Evolutionary conservation across 2,113 vertebrate genomes (phyloP).

Genomic region (Bambusicola thoracicus): DNA sequence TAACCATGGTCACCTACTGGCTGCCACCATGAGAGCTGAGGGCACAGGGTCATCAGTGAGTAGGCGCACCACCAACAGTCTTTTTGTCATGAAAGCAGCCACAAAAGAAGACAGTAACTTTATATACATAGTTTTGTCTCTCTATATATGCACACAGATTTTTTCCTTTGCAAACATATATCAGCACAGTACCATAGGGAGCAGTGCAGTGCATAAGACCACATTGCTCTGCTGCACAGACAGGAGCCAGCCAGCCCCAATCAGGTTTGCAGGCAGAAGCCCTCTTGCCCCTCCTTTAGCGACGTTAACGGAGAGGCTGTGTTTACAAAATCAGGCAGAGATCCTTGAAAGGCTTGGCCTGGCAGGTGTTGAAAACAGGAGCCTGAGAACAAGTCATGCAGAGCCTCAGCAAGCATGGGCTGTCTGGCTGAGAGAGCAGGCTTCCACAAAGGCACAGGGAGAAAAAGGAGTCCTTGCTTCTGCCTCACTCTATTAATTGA

Average conservation of each 20-base stretch:
- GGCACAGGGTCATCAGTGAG: background rate
- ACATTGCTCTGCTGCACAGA: background rate
- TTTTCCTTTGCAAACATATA: background rate
- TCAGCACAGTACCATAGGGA: background rate
- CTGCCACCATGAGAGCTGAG: background rate
- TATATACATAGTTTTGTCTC: background rate
- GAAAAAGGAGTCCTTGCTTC: background rate
- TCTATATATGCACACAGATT: too few relatives aligned
- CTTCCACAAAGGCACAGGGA: background rate
- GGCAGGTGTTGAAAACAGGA: background rate
- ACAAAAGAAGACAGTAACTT: background rate
- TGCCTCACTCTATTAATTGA: fast-evolving
- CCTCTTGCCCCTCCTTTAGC: background rate
- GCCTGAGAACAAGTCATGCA: background rate
- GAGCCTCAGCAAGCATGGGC: fast-evolving
- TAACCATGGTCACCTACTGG: background rate
- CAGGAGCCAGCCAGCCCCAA: background rate
- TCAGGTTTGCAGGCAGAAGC: background rate
- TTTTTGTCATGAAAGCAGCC: background rate
- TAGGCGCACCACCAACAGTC: background rate
- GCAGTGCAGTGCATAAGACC: fast-evolving
- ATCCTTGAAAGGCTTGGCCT: background rate
- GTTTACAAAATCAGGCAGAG: background rate
- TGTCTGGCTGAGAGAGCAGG: fast-evolving
- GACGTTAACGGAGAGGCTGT: background rate